Evolutionary conservation across 2,797 vertebrate species (phyloP), one percentile per base, ranked within the genome.

Genomic region (Sciurus vulgaris): DNA sequence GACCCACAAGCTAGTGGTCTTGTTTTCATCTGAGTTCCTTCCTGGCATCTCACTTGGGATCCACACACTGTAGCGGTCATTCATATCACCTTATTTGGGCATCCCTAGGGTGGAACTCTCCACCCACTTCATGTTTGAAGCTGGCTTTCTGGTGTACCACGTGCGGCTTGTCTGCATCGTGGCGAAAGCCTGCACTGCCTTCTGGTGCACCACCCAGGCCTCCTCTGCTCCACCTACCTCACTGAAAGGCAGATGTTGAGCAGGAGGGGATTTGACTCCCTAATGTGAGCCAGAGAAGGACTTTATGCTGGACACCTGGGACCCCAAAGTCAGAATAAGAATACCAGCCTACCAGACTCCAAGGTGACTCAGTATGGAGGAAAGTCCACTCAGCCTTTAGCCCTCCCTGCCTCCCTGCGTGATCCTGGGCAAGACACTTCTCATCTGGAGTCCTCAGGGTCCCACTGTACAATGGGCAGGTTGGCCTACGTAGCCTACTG

Each of bases 141-240:
- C n/a, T 20, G 38, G 33, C 26, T 70, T 26, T 86, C 56, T 56
- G 18, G 1, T 47, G 18, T 2, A 9, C 33, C 35, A 6, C 13
- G 0, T 2, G 12, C 5, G 82, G 33, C 35, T 89, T 11, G 3
- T 33, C 41, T 35, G 20, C 18, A 70, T 10, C 7, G 0, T 1
- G 9, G 3, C 0, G 41, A 41, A 79, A 28, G 76, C 81, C 41
- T 44, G 30, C 47, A 3, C 13, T 38, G 9, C 18, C 84, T 56
- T 61, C 74, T 12, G 18, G 56, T 7, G 2, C 24, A 47, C 44
- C 14, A 4, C 26, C 5, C 59, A 2, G 6, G 26, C 30, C 49
- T 88, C 86, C 56, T 6, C 22, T 61, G 0, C 78, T 51, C 59
- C 1, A 5, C 49, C 17, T 5, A 14, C n/a, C 38, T 61, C 70